Percentiles rank a stretch among this genome's conserved stretches.
Conservation (phyloP, 1,140 invertebrate genomes). For the Chironomus striatipennis region DNA sequence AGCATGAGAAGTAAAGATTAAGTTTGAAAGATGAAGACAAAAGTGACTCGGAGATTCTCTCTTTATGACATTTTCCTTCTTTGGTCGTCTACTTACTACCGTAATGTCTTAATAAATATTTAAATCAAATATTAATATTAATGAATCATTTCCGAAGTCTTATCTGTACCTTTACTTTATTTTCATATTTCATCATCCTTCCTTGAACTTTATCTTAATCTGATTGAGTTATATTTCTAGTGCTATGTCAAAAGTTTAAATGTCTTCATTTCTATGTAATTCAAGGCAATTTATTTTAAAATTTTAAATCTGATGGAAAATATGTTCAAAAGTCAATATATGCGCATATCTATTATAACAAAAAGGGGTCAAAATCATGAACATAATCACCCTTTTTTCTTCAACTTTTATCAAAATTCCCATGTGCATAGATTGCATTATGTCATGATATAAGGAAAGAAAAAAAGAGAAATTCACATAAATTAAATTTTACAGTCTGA, state of each 20-base stretch:
- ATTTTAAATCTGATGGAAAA: too few relatives aligned
- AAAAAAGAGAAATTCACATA: background rate
- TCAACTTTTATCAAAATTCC: slow-evolving; percentile 8
- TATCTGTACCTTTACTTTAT: background rate
- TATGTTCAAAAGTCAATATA: background rate
- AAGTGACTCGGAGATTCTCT: too few relatives aligned
- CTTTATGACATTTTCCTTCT: too few relatives aligned
- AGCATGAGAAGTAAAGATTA: too few relatives aligned
- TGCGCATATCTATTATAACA: background rate
- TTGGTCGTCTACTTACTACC: too few relatives aligned
- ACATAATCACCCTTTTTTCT: background rate
- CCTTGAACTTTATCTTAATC: background rate
- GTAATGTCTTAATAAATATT: slow-evolving; percentile 22
- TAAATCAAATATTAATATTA: slow-evolving; percentile 22
- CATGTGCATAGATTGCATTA: slow-evolving; percentile 6
- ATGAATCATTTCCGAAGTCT: background rate
- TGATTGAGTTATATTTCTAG: background rate
- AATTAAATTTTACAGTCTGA: background rate
- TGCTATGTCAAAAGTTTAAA: background rate
- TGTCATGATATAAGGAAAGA: background rate
- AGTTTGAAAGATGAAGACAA: too few relatives aligned
- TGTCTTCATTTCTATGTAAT: background rate
- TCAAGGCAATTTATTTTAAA: background rate
- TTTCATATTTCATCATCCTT: background rate
- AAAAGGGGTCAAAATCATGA: slow-evolving; percentile 7